A percentile compares a stretch with the other conserved stretches of the same genome.
These are phyloP conservation scores for Caenorhabditis imperialis DNA, from an alignment of 2,888 invertebrate genomes.

Conservation along the genomic window DNA sequence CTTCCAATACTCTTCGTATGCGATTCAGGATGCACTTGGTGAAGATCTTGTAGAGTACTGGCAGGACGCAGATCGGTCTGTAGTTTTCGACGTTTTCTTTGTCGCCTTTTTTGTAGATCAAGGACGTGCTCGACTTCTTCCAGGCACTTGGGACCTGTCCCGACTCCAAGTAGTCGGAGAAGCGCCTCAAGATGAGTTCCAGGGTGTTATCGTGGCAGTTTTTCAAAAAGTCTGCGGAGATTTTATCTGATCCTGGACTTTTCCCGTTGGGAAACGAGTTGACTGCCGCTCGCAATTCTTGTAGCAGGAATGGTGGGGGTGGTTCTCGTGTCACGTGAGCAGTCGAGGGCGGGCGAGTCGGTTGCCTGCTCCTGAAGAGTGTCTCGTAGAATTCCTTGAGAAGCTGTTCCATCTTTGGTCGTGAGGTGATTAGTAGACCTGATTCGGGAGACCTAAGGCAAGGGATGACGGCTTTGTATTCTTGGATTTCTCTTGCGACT, in stretches of 20 bases:
- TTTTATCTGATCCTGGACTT: slow-evolving; percentile 6
- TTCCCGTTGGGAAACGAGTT: slow-evolving; percentile 6
- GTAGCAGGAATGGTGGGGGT: slow-evolving; percentile 1
- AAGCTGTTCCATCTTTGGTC: neutral
- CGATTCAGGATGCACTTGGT: no score
- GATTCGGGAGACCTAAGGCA: neutral
- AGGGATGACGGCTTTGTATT: slow-evolving; percentile 1
- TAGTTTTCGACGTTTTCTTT: neutral
- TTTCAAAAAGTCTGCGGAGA: slow-evolving; percentile 7
- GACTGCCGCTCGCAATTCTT: neutral
- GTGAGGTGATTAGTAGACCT: neutral
- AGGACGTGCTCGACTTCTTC: neutral
- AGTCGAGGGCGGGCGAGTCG: neutral
- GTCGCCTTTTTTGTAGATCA: slow-evolving; percentile 5
- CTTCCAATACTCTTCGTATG: no score
- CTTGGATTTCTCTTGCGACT: neutral
- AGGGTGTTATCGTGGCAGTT: neutral
- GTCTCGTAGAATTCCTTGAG: neutral
- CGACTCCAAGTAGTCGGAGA: neutral
- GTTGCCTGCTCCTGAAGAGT: slow-evolving; percentile 3
- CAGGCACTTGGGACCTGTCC: neutral
- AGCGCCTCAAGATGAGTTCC: neutral
- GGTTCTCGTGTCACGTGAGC: no score
- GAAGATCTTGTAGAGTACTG: no score
- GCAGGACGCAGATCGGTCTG: no score